phyloP scores from a whole-genome alignment of 2,888 invertebrate genomes.

The Heliconius aoede region DNA sequence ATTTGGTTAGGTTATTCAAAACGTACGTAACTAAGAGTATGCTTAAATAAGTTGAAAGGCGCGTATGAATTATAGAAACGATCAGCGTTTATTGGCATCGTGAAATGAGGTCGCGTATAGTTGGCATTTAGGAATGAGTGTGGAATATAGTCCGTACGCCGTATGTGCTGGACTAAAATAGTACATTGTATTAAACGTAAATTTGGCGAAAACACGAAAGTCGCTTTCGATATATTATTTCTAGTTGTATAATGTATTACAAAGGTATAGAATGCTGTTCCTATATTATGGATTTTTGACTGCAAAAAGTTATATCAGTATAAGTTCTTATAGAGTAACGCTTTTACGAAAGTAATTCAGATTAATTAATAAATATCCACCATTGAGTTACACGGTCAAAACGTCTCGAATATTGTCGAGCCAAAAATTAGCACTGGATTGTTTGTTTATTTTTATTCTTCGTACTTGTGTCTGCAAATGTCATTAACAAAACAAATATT shows the following conservation, averaged over 20 bases:
- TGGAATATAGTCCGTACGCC: constrained; percentile 14
- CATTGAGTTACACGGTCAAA: too few relatives aligned
- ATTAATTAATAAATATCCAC: too few relatives aligned
- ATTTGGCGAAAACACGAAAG: constrained; percentile 14
- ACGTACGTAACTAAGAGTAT: not conserved
- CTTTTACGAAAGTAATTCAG: too few relatives aligned
- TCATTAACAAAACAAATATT: not conserved
- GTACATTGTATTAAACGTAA: constrained; percentile 4
- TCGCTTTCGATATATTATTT: not conserved
- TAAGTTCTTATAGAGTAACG: too few relatives aligned
- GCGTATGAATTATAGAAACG: constrained; percentile 22
- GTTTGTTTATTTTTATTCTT: too few relatives aligned
- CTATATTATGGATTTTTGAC: too few relatives aligned
- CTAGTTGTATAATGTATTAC: not conserved
- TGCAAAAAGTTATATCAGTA: too few relatives aligned
- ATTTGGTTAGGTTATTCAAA: not conserved
- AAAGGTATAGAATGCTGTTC: not conserved
- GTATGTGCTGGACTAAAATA: not conserved
- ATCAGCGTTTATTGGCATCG: constrained; percentile 14
- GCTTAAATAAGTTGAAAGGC: not conserved
- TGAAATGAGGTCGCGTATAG: constrained; percentile 16
- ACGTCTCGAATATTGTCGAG: too few relatives aligned
- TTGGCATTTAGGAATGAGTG: constrained; percentile 14
- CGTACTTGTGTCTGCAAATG: too few relatives aligned
- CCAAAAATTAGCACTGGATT: too few relatives aligned